Percentiles rank a stretch among this genome's conserved stretches.
These are phyloP conservation scores for Idaea aversata DNA, from an alignment of 2,888 invertebrate genomes.

Conservation along the genomic window DNA sequence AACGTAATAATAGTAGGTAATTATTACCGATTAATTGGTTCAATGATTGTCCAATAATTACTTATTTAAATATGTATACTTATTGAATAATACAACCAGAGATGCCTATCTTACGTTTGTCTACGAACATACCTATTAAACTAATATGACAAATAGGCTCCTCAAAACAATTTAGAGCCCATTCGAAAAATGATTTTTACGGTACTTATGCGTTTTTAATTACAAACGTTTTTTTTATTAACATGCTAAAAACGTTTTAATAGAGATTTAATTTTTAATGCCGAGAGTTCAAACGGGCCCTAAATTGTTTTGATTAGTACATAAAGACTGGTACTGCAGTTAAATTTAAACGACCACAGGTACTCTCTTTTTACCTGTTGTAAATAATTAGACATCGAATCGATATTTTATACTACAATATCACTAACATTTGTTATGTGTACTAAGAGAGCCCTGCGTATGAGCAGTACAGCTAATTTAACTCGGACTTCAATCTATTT, in stretches of 20 bases:
- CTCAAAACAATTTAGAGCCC: not conserved
- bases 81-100: not conserved
- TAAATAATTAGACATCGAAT: not conserved
- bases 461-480: not conserved
- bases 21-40: not conserved
- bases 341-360: not conserved
- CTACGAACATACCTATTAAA: too few species aligned
- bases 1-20: not conserved
- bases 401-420: not conserved
- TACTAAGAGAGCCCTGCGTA: not conserved
- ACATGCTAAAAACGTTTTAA: not conserved
- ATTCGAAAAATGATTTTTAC: not conserved
- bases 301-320: not conserved
- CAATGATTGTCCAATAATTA: not conserved
- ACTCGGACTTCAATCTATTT: not conserved
- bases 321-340: not conserved
- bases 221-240: not conserved
- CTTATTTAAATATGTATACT: not conserved
- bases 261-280: not conserved
- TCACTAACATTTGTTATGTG: not conserved
- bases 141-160: not conserved
- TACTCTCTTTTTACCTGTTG: not conserved
- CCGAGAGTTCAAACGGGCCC: not conserved
- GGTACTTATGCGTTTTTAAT: not conserved
- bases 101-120: not conserved